These are phyloP conservation scores for Riptortus pedestris DNA, from an alignment of 1,140 invertebrate genomes.

Conservation along the genomic window DNA sequence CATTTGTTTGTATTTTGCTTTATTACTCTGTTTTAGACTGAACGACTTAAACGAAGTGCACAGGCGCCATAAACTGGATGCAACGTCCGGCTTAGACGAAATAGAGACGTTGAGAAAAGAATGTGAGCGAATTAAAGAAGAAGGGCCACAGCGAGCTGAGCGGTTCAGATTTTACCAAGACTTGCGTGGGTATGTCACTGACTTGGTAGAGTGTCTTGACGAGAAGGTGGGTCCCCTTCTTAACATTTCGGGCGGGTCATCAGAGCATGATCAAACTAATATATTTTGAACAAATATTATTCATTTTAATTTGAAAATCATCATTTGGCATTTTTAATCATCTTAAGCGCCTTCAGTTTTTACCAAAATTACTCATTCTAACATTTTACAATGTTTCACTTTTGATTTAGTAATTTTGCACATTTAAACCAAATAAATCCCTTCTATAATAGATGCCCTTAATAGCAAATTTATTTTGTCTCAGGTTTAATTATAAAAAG, in stretches of 20 bases:
- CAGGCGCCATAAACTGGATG: constrained; percentile 43
- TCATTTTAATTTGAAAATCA: too few relatives aligned
- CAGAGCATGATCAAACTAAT: constrained; percentile 5
- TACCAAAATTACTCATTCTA: too few relatives aligned
- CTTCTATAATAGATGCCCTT: too few relatives aligned
- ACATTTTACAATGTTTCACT: too few relatives aligned
- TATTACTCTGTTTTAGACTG: constrained; percentile 44
- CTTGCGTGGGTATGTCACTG: constrained; percentile 87
- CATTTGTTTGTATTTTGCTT: too few relatives aligned
- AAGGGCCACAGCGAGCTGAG: constrained; percentile 55
- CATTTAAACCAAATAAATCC: too few relatives aligned
- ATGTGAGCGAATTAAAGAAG: constrained; percentile 47
- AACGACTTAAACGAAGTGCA: constrained; percentile 48
- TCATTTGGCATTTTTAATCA: too few relatives aligned
- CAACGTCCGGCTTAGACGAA: constrained; percentile 45
- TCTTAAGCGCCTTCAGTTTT: too few relatives aligned
- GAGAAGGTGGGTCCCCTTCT: constrained; percentile 59
- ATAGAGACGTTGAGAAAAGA: constrained; percentile 50
- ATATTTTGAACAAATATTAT: too few relatives aligned
- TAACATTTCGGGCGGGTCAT: not conserved
- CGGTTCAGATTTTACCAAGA: constrained; percentile 90
- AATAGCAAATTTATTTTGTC: too few relatives aligned
- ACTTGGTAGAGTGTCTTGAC: constrained; percentile 92
- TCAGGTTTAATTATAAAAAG: too few relatives aligned
- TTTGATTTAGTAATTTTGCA: too few relatives aligned